These are phyloP conservation scores for Pycnomerus fuliginosus DNA, from an alignment of 2,888 invertebrate species.

Conservation along the genomic window DNA sequence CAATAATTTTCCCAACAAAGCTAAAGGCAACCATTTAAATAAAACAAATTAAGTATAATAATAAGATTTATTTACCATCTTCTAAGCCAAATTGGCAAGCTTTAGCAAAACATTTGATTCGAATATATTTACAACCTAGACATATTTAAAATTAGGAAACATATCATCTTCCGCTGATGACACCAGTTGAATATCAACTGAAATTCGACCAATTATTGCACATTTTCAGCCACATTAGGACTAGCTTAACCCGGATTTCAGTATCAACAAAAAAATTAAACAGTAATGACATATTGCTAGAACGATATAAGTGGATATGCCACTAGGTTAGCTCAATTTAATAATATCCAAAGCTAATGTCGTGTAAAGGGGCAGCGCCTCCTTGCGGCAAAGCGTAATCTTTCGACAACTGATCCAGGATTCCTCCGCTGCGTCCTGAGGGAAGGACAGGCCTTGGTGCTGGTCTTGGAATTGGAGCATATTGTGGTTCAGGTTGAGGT, in stretches of 20 bases:
- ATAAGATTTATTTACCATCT: too few relatives aligned
- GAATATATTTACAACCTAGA: conserved; percentile 5
- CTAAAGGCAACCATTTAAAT: too few relatives aligned
- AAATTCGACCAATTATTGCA: conserved; percentile 3
- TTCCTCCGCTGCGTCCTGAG: conserved; percentile 53
- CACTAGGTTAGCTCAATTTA: conserved; percentile 46
- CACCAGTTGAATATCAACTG: conserved; percentile 14
- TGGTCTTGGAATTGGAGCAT: conserved; percentile 33
- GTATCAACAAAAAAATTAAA: conserved; percentile 3
- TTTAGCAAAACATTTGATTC: too few relatives aligned
- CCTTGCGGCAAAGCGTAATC: conserved; percentile 77
- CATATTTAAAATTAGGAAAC: conserved; percentile 3
- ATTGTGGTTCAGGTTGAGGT: conserved; percentile 28
- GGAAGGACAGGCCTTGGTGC: conserved; percentile 26
- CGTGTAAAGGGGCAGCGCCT: conserved; percentile 69
- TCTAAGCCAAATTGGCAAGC: too few relatives aligned
- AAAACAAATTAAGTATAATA: too few relatives aligned
- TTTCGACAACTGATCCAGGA: conserved; percentile 78
- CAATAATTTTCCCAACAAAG: too few relatives aligned
- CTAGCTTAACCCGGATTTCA: conserved; percentile 10
- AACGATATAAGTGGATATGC: not conserved
- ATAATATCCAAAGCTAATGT: conserved; percentile 81
- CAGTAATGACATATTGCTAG: not conserved
- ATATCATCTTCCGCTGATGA: conserved; percentile 3
- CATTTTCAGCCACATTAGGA: conserved; percentile 8